Base-by-base conservation (phyloP, 1,140 invertebrate genomes). In the Drosophila pallidifrons region DNA sequence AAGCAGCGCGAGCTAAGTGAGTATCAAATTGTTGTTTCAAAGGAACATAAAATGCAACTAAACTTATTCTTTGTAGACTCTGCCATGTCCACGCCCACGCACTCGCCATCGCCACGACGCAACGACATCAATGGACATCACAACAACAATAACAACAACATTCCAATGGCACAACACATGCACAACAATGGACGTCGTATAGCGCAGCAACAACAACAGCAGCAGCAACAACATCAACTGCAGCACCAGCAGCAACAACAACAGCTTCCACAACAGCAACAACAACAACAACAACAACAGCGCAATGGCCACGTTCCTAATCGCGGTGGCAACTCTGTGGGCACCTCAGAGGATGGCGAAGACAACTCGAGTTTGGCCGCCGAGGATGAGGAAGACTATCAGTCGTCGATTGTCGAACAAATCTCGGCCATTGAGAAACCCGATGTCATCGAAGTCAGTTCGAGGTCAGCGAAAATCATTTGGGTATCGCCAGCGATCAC, bases 381-480 rank as follows among this genome's bases (percentile, higher is more conserved):
- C 16, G 83, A 81, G 11, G 82, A 87, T 16, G 82, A 87, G 73
- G 96, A 96, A 70, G 94, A 94, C 67, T 94, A 94, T 38, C 94
- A 95, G 75, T 51, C 87, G 1, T 93, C 94, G 35, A 93, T 96
- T 15, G 94, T 95, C 11, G 96, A 96, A 82, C 93, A 96, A 82
- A 93, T 97, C 57, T 96, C 96, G 20, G 94, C 95, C 55, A 95
- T 96, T 81, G 95, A 96, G 77, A 95, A 95, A 80, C 96, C 96
- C 61, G 95, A 95, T 93, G 96, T 97, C 52, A 95, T 95, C 78
- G 96, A 97, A 79, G 94, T 98, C 66, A 96, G 95, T 77, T 94
- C 96, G 55, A 94, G 96, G 63, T 96, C 95, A 93, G 96, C 96
- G 77, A 95, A 97, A 79, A 94, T 97, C 61, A 95, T 96, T 73